These are phyloP conservation scores for Odontamblyopus lacepedii DNA, from an alignment of 2,797 vertebrate species.

Conservation along the genomic window DNA sequence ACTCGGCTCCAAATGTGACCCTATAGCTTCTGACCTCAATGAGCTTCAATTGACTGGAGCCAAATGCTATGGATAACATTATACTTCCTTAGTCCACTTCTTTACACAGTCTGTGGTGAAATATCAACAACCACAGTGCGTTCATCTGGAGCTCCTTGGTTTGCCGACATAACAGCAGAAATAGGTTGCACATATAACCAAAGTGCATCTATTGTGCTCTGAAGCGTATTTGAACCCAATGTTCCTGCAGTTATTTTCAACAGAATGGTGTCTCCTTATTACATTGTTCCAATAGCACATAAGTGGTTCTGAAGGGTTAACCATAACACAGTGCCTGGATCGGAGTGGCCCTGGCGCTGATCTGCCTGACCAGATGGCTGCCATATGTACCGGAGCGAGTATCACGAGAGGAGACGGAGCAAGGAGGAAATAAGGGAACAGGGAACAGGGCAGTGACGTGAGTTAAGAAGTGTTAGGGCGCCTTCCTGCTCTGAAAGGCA, in stretches of 20 bases:
- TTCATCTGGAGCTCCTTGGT: not conserved
- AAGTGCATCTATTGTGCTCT: not conserved
- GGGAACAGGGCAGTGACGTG: conserved; percentile 52
- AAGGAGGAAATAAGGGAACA: conserved; percentile 37
- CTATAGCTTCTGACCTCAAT: too few species aligned
- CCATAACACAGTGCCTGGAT: conserved; percentile 59
- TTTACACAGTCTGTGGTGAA: too few species aligned
- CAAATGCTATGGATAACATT: too few species aligned
- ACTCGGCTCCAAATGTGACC: too few species aligned
- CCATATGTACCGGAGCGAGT: conserved; percentile 74
- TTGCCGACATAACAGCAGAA: not conserved
- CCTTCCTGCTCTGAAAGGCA: conserved; percentile 23
- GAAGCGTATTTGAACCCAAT: not conserved
- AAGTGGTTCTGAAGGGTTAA: conserved; percentile 64
- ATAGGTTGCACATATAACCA: not conserved
- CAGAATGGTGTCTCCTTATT: not conserved
- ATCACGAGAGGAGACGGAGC: conserved; percentile 48
- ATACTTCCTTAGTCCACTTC: too few species aligned
- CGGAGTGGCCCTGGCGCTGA: conserved; percentile 45
- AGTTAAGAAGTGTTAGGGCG: conserved; percentile 44
- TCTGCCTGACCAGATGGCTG: conserved; percentile 77
- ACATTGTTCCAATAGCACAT: not conserved
- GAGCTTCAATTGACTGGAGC: too few species aligned
- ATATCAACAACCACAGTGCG: too few species aligned
- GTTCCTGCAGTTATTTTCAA: not conserved